Conservation (phyloP, 2,113 vertebrate species). For the Oxygymnocypris stewartii region DNA sequence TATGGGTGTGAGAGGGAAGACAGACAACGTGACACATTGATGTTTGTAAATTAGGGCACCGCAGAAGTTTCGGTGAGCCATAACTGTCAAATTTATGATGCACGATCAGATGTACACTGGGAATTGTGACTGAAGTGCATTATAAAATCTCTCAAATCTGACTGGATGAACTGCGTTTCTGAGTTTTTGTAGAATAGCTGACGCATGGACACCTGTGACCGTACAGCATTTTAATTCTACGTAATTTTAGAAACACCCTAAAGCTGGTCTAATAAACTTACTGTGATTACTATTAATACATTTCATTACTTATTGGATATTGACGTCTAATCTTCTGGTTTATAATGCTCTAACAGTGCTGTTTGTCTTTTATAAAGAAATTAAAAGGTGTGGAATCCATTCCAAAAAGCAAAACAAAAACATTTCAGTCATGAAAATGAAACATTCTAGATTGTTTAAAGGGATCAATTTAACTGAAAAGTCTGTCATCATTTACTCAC, state of each 20-base stretch:
- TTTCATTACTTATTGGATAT: not conserved
- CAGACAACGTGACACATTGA: slow-evolving; percentile 9
- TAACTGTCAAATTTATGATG: slow-evolving; percentile 24
- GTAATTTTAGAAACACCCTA: not conserved
- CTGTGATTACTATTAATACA: not conserved
- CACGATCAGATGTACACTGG: not conserved
- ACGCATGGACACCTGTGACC: not conserved
- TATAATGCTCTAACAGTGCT: not conserved
- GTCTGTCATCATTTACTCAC: not conserved
- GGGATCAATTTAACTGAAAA: not conserved
- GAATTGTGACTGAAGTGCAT: slow-evolving; percentile 4
- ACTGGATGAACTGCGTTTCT: not conserved
- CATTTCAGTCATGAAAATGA: not conserved
- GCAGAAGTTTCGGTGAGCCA: slow-evolving; percentile 16
- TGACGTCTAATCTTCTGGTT: not conserved
- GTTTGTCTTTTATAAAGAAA: not conserved
- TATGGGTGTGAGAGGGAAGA: slow-evolving; percentile 1
- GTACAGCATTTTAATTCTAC: not conserved
- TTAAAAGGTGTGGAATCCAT: not conserved
- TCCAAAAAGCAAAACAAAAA: not conserved
- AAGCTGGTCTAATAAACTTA: not conserved
- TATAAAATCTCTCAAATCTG: not conserved
- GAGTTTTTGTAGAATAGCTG: not conserved
- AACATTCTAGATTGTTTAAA: not conserved
- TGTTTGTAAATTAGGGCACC: slow-evolving; percentile 27